Conservation (phyloP, 1,140 invertebrate species). For the Diorhabda elongata region DNA sequence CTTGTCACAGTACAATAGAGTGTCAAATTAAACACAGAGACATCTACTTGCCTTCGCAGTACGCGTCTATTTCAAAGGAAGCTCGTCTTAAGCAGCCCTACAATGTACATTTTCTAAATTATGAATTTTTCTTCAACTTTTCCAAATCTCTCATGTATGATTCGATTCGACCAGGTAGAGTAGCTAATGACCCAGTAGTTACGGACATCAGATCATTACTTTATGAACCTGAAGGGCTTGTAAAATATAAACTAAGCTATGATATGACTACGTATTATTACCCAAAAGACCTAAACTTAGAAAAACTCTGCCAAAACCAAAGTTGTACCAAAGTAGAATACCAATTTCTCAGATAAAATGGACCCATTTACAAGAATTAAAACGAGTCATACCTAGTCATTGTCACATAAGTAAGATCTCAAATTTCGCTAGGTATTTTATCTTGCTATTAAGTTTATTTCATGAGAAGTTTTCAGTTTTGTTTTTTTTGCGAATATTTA, state of each 20-base stretch:
- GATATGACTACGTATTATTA: too few species aligned
- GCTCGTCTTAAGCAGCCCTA: background rate
- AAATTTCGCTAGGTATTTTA: too few species aligned
- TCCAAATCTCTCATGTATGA: slow-evolving; percentile 2
- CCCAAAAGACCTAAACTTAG: too few species aligned
- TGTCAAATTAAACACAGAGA: slow-evolving; percentile 4
- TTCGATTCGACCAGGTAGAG: slow-evolving; percentile 9
- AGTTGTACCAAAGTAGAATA: background rate
- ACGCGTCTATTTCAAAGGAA: background rate
- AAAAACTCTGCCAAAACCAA: background rate
- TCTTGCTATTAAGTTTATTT: too few species aligned
- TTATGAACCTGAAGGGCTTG: background rate
- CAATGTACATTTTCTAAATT: background rate
- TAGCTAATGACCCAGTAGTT: background rate
- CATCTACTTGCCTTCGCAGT: slow-evolving; percentile 8
- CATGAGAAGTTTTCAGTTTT: too few species aligned
- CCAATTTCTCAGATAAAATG: background rate
- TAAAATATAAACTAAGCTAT: background rate
- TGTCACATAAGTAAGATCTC: background rate
- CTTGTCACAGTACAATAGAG: slow-evolving; percentile 38
- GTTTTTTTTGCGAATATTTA: too few species aligned
- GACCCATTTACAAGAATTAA: background rate
- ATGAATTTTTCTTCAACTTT: slow-evolving; percentile 1
- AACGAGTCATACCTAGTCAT: background rate
- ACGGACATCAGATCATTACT: background rate